Conservation (phyloP, 2,888 invertebrate genomes). For the Exephanes ischioxanthus region DNA sequence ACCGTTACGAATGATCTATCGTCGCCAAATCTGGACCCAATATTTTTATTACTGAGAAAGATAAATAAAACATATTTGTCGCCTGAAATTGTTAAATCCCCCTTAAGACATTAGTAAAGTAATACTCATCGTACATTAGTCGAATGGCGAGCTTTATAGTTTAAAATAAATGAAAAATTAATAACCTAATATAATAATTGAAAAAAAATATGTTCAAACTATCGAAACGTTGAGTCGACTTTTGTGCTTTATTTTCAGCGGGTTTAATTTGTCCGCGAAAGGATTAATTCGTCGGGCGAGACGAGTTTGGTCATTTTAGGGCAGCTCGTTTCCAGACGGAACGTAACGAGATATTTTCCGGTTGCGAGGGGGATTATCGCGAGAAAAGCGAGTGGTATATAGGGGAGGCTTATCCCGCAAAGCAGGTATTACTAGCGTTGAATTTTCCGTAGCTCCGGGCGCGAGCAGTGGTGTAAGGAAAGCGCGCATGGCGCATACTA, state of each 20-base stretch:
- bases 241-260: neutral
- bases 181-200: neutral
- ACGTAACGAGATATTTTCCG: constrained; percentile 32
- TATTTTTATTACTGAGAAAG: too few relatives aligned
- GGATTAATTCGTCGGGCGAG: constrained; percentile 9
- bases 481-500: constrained; percentile 57
- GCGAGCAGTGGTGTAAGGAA: constrained; percentile 58
- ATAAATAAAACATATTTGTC: too few relatives aligned
- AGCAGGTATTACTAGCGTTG: constrained; percentile 20
- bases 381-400: neutral
- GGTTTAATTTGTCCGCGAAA: constrained; percentile 8
- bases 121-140: too few relatives aligned
- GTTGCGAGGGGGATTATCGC: neutral
- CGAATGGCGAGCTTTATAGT: too few relatives aligned
- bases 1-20: neutral
- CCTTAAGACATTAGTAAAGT: too few relatives aligned
- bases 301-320: constrained; percentile 6
- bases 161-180: neutral
- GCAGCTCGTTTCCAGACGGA: neutral
- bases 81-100: too few relatives aligned
- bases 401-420: constrained; percentile 11
- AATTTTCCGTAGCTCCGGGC: constrained; percentile 4
- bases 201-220: neutral
- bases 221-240: neutral
- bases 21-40: too few relatives aligned